Evolutionary conservation across 2,797 vertebrate species (phyloP), one percentile per base, ranked within the genome.

Genomic region (Alectoris magna): DNA sequence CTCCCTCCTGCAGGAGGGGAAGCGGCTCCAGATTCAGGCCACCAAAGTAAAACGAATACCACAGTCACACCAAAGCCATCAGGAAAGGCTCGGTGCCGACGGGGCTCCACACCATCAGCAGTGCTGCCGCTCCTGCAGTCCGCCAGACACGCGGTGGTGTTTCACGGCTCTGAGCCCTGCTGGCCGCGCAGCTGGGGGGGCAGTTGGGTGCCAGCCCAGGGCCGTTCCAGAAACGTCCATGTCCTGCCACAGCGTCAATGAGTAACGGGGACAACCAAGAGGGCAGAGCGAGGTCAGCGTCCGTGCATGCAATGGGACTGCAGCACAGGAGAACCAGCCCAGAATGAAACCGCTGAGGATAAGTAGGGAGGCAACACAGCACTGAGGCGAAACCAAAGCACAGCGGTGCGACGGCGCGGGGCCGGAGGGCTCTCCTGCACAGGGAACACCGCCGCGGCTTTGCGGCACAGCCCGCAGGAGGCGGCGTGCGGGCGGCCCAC

Each of bases 261-360:
- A 70, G 39, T 22, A 41, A 53, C 8, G 24, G 3, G 0, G 3
- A 17, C 11, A 73, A 27, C 5, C 0, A 0, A 6, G 23, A 5
- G 14, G 24, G 26, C 43, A 83, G 60, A 53, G 26, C 14, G n/a
- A 26, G 4, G 24, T 46, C 17, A 7, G 14, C n/a, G 44, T 11
- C 48, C 36, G 6, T 26, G 49, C 49, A 8, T 9, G 49, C 24
- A 51, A 10, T 15, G 49, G 49, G 49, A 27, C 14, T 8, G 14
- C 26, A 6, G 48, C 48, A 14, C 26, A 31, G 9, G 31, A 56
- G 68, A 68, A 56, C 3, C 11, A 56, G 1, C 55, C 62, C n/a
- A 29, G 56, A 59, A 53, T 11, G 1, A 34, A 38, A 22, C 22
- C 43, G 41, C 39, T n/a, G 14, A 53, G 11, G 6, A 2, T 1